phyloP scores from a whole-genome alignment of 1,140 invertebrate species.

The Melanaphis sacchari region DNA sequence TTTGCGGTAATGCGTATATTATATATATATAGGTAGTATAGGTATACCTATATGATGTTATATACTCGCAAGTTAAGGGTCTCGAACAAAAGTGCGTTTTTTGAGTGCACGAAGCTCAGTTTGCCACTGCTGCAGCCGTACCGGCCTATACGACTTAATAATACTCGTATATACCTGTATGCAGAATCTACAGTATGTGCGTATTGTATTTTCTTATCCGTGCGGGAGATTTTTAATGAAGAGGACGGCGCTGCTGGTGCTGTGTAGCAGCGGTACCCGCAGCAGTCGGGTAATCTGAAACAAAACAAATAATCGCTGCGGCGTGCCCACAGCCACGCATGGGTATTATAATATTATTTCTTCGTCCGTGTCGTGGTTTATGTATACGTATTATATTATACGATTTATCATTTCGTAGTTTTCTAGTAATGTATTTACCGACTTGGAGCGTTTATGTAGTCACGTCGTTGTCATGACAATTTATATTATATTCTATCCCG shows the following conservation, averaged over 20 bases:
- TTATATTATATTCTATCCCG: background rate
- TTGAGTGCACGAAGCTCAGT: background rate
- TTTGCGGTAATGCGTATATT: background rate
- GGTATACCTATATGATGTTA: background rate
- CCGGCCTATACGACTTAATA: background rate
- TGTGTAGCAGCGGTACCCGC: background rate
- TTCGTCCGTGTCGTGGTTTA: background rate
- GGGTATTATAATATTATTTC: background rate
- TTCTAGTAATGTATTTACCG: background rate
- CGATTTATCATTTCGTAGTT: background rate
- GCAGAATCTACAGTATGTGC: background rate
- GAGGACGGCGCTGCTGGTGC: background rate
- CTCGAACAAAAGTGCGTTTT: background rate
- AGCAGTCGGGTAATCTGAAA: background rate
- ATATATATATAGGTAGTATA: background rate
- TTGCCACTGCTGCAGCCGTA: background rate
- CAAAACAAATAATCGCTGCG: slow-evolving; percentile 23
- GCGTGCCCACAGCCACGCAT: too few species aligned
- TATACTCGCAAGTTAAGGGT: background rate
- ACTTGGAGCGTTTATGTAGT: background rate
- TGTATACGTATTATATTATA: background rate
- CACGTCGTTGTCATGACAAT: background rate
- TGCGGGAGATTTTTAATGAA: background rate
- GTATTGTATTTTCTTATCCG: background rate
- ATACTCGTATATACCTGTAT: background rate